These are phyloP conservation scores for Pseudomyrmex cubaensis DNA, from an alignment of 1,140 invertebrate species.

Conservation along the genomic window DNA sequence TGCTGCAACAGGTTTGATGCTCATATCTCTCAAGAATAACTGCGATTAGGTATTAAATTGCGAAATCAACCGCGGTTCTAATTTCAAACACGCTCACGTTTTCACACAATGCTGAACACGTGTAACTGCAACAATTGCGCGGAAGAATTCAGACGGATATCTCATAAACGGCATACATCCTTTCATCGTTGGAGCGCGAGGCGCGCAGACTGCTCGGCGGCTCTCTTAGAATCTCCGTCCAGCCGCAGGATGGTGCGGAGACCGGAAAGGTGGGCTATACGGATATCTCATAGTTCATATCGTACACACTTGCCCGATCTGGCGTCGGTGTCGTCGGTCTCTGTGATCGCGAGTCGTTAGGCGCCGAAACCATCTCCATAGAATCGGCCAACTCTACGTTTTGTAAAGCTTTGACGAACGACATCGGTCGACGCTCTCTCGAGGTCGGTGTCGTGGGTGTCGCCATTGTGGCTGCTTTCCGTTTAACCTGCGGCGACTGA, in stretches of 20 bases:
- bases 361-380: conserved; percentile 88
- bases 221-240: conserved; percentile 78
- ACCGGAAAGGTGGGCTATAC: conserved; percentile 87
- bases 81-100: not conserved
- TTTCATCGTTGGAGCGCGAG: conserved; percentile 66
- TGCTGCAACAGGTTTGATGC: not conserved
- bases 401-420: conserved; percentile 92
- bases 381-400: conserved; percentile 94
- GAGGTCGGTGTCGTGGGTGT: conserved; percentile 83
- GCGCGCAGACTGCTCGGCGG: conserved; percentile 67
- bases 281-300: conserved; percentile 98
- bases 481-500: conserved; percentile 88
- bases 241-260: conserved; percentile 78
- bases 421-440: conserved; percentile 91
- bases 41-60: conserved; percentile 15
- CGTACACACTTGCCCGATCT: conserved; percentile 95
- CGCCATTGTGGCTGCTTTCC: conserved; percentile 83
- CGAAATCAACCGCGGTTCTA: conserved; percentile 13
- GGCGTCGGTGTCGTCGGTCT: conserved; percentile 88
- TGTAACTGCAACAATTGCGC: conserved; percentile 35
- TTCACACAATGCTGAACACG: conserved; percentile 19
- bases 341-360: conserved; percentile 77
- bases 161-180: conserved; percentile 66
- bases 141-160: conserved; percentile 72
- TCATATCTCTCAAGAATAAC: conserved; percentile 25